These are phyloP conservation scores for Buphagus erythrorhynchus DNA, from an alignment of 2,797 vertebrate species.

Conservation along the genomic window DNA sequence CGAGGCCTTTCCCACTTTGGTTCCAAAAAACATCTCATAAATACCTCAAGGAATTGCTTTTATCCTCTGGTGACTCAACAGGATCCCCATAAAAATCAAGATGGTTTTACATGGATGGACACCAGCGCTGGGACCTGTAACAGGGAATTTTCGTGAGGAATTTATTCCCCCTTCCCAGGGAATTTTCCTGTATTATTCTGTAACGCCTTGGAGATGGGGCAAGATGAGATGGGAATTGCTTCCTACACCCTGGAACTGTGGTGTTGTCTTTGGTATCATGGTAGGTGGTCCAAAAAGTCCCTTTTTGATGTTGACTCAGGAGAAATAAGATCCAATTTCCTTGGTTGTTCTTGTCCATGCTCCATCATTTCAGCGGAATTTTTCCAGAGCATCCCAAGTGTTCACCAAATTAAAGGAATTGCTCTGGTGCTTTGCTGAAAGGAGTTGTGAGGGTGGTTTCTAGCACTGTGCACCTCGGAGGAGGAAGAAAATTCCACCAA, in stretches of 20 bases:
- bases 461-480: neutral
- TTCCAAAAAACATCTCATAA: neutral
- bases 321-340: neutral
- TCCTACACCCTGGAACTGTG: neutral
- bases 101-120: neutral
- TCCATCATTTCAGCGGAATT: neutral
- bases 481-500: neutral
- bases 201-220: rapidly evolving
- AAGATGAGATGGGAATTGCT: neutral
- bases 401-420: neutral
- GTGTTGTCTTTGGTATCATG: neutral
- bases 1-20: neutral
- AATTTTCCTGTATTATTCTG: neutral
- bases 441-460: neutral
- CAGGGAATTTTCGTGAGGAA: neutral
- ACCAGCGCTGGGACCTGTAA: neutral
- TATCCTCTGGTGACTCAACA: neutral
- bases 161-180: neutral
- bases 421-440: neutral
- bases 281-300: neutral
- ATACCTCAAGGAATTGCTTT: slow-evolving; percentile 4
- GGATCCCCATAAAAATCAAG: neutral
- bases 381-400: neutral
- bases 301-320: neutral
- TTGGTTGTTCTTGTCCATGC: neutral